Conservation (phyloP, 30 jellyfish, hydroid and myxozoan species). For the Cassiopea andromeda region DNA sequence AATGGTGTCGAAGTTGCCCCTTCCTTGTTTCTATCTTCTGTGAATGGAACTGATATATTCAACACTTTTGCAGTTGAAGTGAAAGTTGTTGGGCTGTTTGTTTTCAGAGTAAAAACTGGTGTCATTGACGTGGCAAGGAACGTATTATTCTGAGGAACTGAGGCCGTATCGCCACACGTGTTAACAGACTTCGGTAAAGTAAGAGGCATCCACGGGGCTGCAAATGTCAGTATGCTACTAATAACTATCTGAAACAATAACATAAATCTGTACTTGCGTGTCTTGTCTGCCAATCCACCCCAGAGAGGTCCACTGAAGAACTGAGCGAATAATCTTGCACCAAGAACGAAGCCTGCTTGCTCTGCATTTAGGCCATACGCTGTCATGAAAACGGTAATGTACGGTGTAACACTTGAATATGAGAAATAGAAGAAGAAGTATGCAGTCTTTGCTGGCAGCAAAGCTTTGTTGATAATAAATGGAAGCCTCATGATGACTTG, state of each 20-base stretch:
- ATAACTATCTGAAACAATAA: conserved; percentile 34
- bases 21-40: conserved; percentile 35
- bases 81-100: neutral
- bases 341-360: conserved; percentile 78
- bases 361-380: conserved; percentile 82
- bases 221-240: conserved; percentile 48
- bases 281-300: conserved; percentile 84
- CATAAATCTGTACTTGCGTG: conserved; percentile 57
- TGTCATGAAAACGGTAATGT: conserved; percentile 64
- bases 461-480: conserved; percentile 22
- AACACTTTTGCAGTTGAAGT: neutral
- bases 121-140: neutral
- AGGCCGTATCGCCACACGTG: neutral
- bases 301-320: conserved; percentile 74
- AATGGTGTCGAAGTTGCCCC: neutral
- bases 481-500: conserved; percentile 25
- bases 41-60: neutral
- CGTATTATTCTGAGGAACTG: neutral
- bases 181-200: conserved; percentile 7
- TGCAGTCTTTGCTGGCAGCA: conserved; percentile 73
- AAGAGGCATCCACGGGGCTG: conserved; percentile 83
- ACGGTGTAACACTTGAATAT: conserved; percentile 74
- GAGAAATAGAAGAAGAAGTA: conserved; percentile 67
- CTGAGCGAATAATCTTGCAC: conserved; percentile 74
- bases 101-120: neutral